phyloP scores from a whole-genome alignment of 2,888 invertebrate genomes.

The Habroteleia sp. region DNA sequence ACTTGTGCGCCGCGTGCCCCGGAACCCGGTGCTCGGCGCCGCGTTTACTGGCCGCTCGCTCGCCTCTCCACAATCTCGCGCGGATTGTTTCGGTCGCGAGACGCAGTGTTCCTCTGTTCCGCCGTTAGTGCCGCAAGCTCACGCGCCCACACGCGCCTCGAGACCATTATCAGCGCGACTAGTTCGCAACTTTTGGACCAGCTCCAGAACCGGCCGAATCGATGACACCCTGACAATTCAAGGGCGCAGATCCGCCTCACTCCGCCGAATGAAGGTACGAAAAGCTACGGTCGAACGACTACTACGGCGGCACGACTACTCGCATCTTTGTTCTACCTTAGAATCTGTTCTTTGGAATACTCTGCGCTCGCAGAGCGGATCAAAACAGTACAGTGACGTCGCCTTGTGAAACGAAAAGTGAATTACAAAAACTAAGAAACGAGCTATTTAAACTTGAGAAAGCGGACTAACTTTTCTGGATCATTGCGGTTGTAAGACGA shows the following conservation, averaged over 20 bases:
- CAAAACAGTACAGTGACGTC: no score
- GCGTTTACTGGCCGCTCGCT: slow-evolving; percentile 30
- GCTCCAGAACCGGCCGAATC: slow-evolving; percentile 14
- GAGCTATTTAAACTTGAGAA: no score
- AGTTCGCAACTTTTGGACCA: slow-evolving; percentile 9
- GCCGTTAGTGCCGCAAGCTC: not conserved
- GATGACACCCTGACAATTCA: slow-evolving; percentile 12
- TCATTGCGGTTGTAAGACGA: no score
- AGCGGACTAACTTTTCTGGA: no score
- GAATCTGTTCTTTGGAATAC: no score
- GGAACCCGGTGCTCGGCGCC: slow-evolving; percentile 9
- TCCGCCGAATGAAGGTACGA: slow-evolving; percentile 4
- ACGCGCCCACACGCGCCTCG: not conserved
- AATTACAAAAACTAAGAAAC: no score
- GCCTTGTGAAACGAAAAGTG: no score
- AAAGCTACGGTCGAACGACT: no score
- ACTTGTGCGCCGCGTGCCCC: not conserved
- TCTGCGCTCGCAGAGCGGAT: no score
- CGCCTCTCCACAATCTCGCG: slow-evolving; percentile 14
- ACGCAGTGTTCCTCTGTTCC: no score
- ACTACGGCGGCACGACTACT: no score
- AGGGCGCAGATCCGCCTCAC: not conserved
- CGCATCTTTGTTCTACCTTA: no score
- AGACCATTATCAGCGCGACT: not conserved
- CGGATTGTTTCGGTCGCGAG: not conserved